Evolutionary conservation across 2,888 invertebrate species (phyloP).

Genomic region (Eudasyphora cyanicolor): DNA sequence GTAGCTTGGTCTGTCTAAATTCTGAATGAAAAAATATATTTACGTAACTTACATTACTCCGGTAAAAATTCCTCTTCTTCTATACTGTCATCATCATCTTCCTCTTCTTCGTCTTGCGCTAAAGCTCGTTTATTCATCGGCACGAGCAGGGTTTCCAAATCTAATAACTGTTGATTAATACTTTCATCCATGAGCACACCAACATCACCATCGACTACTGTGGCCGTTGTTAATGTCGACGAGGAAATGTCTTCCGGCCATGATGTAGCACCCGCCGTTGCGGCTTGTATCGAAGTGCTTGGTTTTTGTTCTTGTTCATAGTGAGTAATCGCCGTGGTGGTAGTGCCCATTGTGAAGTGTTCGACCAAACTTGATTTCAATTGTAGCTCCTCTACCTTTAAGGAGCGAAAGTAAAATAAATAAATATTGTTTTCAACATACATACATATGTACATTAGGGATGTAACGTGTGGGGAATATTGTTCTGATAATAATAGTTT

Average conservation of each 20-base stretch:
- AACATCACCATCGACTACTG: background rate
- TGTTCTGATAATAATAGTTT: no score
- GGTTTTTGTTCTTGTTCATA: slow-evolving; percentile 45
- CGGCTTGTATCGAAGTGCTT: slow-evolving; percentile 50
- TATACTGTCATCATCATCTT: slow-evolving; percentile 51
- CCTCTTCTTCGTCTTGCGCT: slow-evolving; percentile 45
- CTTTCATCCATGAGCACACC: slow-evolving; percentile 40
- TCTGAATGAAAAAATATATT: no score
- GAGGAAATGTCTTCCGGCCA: no score
- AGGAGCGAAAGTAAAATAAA: background rate
- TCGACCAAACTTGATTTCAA: slow-evolving; percentile 53
- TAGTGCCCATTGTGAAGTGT: background rate
- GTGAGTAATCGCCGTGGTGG: no score
- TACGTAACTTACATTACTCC: no score
- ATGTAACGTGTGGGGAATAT: no score
- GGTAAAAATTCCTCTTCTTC: slow-evolving; percentile 17
- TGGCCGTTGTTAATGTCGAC: background rate
- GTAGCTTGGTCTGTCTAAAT: no score
- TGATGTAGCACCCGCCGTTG: background rate
- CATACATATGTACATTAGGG: no score
- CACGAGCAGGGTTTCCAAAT: slow-evolving; percentile 52
- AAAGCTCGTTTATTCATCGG: slow-evolving; percentile 36
- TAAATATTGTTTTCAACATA: background rate
- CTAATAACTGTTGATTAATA: slow-evolving; percentile 57
- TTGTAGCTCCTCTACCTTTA: slow-evolving; percentile 58